Base-by-base conservation (phyloP, 2,113 vertebrate species). In the Ageneiosus marmoratus region DNA sequence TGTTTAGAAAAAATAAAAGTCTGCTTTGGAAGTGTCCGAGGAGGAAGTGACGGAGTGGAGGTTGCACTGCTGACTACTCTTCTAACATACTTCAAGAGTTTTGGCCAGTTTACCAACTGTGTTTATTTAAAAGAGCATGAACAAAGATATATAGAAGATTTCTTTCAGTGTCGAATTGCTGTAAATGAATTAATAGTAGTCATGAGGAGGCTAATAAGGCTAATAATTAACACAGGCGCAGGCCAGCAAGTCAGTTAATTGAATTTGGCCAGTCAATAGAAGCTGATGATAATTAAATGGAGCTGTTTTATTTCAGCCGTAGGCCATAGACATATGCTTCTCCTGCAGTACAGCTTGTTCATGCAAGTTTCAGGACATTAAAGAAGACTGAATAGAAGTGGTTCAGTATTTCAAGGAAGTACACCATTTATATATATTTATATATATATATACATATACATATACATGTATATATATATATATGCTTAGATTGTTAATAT, bases 201-300 rank as follows among this genome's bases (percentile, higher is more conserved):
- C 86, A 82, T 20, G 50, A 84, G 53, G 48, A 73, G 60, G 80
- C n/a, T 82, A 56, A 32, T 88, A 79, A 82, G 69, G 86, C 65
- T 86, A 79, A 41, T 83, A 73, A 41, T 79, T 74, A 84, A 79
- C 4, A 80, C 67, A 24, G 8, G 27, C 48, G 20, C 34, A 73
- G 78, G 63, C 67, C 83, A 84, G 27, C 7, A 41, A 84, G 73
- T 70, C 82, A 77, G 24, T 76, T 34, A 53, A 78, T 84, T 86
- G 74, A 76, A 86, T 79, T 80, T 81, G 11, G 41, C 58, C 50
- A 27, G 8, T 48, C 29, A 51, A 58, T 82, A 80, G 79, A 41
- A 51, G 29, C 37, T 77, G 65, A 15, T 6, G n/a, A 48, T 27
- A 32, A 62, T 51, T 56, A 67, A 74, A 74, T 1, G 29, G 84